Base-by-base conservation (phyloP, 2,113 vertebrate genomes). In the Pipra filicauda region DNA sequence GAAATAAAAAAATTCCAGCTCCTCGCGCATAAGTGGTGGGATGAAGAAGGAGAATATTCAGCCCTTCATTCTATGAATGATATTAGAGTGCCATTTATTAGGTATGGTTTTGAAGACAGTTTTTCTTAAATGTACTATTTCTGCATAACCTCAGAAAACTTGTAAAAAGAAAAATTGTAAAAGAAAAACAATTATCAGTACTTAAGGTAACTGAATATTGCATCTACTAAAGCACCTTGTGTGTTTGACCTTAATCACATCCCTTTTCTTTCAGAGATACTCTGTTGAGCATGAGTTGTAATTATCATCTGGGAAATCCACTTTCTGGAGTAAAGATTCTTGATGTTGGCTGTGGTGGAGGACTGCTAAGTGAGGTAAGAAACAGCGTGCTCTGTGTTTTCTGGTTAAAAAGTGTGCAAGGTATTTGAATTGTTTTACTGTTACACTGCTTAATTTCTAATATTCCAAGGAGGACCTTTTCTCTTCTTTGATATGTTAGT, bases 51-150 rank as follows among this genome's bases (percentile, higher is more conserved):
- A 91, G 98, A 98, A 22, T 99, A 99, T 94, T 98, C 97, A 39
- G 97, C 98, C 58, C 98, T 99, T 83, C 99, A 99, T 92, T 97
- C 99, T 74, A 98, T 99, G 99, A 99, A 99, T 83, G 99, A 99
- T 80, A 97, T 99, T 51, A 98, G 99, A 96, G 99, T 99, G 72
- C 99, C 99, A 27, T 99, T 99, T 94, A 98, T 99, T 97, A 98
- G 99, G 99, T 99, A 96, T 51, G 9, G 18, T 27, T 96, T 75
- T 65, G 71, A 66, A 93, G 74, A 83, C 23, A 27, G 23, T 46
- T 67, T 82, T 79, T 81, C 35, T 3, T 49, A 19, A 12, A 15
- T 11, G 5, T 55, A 10, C 10, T 93, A 1, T 48, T 86, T 77
- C 35, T 71, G 22, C 28, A 15, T 48, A 72, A 54, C 41, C 51